Conservation (phyloP, 1,140 invertebrate species). For the Hesperophylax magnus region DNA sequence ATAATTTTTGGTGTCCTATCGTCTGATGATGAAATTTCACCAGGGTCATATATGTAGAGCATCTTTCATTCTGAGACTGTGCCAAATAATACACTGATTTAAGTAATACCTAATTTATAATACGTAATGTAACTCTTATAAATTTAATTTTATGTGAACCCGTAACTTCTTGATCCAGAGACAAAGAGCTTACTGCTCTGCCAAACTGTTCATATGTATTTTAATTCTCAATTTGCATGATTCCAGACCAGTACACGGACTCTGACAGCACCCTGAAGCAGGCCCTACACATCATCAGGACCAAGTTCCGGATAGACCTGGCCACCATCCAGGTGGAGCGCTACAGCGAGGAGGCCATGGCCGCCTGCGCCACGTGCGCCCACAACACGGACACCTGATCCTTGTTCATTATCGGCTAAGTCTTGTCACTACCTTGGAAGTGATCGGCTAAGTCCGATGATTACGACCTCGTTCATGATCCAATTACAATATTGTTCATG, state of each 20-base stretch:
- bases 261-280: slow-evolving; percentile 52
- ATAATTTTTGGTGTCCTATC: no score
- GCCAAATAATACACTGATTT: no score
- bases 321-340: slow-evolving; percentile 57
- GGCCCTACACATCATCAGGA: slow-evolving; percentile 50
- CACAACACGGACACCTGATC: slow-evolving; percentile 56
- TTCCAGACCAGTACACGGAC: slow-evolving; percentile 56
- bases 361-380: slow-evolving; percentile 49
- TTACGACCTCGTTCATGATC: no score
- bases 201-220: background rate
- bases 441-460: no score
- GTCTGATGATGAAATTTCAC: no score
- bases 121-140: no score
- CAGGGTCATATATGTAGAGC: no score
- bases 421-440: background rate
- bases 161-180: no score
- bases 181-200: background rate
- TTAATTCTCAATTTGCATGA: background rate
- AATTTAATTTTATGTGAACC: no score
- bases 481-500: no score
- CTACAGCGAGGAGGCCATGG: slow-evolving; percentile 55
- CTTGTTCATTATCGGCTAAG: slow-evolving; percentile 58
- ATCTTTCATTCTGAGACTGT: no score
- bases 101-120: no score
- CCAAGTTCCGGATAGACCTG: slow-evolving; percentile 55